These are phyloP conservation scores for Vesta saturnalis DNA, from an alignment of 2,888 invertebrate genomes.

Conservation along the genomic window DNA sequence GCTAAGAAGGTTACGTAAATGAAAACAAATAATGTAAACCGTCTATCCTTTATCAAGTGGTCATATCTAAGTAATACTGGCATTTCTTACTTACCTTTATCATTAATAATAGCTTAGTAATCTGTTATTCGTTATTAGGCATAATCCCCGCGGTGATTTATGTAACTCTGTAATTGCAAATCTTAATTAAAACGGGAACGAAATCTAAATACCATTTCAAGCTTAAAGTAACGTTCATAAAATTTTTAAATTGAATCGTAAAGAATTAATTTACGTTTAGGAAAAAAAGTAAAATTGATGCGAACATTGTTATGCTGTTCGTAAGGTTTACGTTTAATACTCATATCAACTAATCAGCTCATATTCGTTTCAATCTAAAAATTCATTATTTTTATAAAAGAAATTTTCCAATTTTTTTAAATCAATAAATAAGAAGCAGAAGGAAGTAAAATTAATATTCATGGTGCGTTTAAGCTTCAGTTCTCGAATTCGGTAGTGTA, in stretches of 20 bases:
- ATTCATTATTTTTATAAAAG: too few species aligned
- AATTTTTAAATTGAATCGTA: neutral
- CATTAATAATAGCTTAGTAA: neutral
- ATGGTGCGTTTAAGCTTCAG: slow-evolving; percentile 13
- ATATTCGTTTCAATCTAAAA: too few species aligned
- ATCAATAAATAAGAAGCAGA: neutral
- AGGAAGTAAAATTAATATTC: slow-evolving; percentile 21
- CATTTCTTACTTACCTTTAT: neutral
- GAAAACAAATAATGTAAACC: neutral
- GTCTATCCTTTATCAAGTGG: neutral
- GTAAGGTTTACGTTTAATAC: neutral
- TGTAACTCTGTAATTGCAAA: neutral
- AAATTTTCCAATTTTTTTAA: neutral
- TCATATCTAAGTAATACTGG: neutral
- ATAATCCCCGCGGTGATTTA: slow-evolving; percentile 1
- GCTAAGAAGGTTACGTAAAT: neutral
- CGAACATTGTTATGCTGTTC: neutral
- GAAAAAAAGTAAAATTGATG: neutral
- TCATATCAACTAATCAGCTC: neutral
- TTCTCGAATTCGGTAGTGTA: slow-evolving; percentile 44
- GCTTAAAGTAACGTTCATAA: neutral
- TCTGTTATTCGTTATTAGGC: slow-evolving; percentile 1
- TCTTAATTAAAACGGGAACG: neutral
- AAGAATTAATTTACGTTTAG: neutral
- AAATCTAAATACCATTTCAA: neutral